Evolutionary conservation across 2,888 invertebrate species (phyloP), one percentile per base, ranked within the genome.

Genomic region (Nephrocerus scutellatus): DNA sequence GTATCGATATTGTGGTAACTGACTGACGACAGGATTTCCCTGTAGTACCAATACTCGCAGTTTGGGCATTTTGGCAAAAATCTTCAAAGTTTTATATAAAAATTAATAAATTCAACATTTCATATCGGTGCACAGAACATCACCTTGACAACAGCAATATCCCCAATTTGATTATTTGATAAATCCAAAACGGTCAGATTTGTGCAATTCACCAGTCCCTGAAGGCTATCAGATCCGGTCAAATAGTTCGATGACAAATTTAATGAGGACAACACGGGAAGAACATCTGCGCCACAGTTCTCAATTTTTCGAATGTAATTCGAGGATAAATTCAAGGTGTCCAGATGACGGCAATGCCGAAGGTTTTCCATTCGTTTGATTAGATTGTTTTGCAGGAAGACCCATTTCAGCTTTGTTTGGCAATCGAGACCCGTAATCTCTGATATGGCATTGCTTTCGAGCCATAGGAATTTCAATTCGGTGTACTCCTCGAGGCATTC

Each of bases 401-500:
- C 72, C 57, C 91, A 88, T 46, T 82, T 78, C 4, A 96, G 65
- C 49, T 85, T 76, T 0, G 67, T 68, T 56, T 88, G 84, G 16
- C 81, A 76, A 5, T 85, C 81, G 32, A 93, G 70, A 8, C 92
- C 92, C 58, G 89, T 84, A 35, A 96, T 91, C 55, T 76, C 74
- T 20, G 75, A 72, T 25, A 96, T 85, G 1, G 90, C 92, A 68
- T 96, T 96, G 59, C 84, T 85, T 66, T 95, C 91, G 32, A 96
- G 70, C 82, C 93, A 96, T 3, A 96, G 73, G 54, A 90, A 90
- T 66, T 84, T 89, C 2, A 96, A 71, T 0, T 87, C 89, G 0
- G 86, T 89, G 61, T 95, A 96, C 54, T 90, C 90, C 46, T 92
- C 90, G 21, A 96, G 70, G 63, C 88, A 88, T 70, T 96, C 95